These are phyloP conservation scores for Erpornis zantholeuca DNA, from an alignment of 2,113 vertebrate species.

Conservation along the genomic window DNA sequence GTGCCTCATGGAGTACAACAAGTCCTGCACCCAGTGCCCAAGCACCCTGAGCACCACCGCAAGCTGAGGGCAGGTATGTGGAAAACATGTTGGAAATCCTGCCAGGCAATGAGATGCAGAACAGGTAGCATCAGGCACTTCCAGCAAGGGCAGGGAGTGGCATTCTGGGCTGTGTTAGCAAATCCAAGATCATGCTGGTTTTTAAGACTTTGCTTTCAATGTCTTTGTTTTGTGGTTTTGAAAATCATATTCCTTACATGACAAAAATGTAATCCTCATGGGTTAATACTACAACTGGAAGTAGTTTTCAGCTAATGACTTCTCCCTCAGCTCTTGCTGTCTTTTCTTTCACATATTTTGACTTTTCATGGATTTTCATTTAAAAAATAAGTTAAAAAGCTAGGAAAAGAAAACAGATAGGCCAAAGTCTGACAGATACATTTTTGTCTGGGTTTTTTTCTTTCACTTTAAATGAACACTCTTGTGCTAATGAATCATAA, in stretches of 20 bases:
- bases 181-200: background rate
- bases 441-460: background rate
- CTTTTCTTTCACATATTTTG: background rate
- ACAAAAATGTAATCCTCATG: background rate
- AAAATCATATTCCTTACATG: background rate
- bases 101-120: accelerated
- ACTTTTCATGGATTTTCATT: background rate
- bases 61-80: background rate
- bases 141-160: background rate
- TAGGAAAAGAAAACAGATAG: background rate
- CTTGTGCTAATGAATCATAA: background rate
- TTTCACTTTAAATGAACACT: background rate
- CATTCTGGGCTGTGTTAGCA: background rate
- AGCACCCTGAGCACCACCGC: background rate
- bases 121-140: background rate
- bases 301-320: background rate
- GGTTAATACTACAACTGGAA: background rate
- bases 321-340: background rate
- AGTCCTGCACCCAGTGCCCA: background rate
- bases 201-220: background rate
- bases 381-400: background rate
- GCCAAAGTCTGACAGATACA: background rate
- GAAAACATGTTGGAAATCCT: background rate
- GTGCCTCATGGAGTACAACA: background rate
- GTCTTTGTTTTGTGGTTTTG: background rate